Evolutionary conservation across 2,797 vertebrate genomes (phyloP).

Genomic region (Anguilla anguilla): DNA sequence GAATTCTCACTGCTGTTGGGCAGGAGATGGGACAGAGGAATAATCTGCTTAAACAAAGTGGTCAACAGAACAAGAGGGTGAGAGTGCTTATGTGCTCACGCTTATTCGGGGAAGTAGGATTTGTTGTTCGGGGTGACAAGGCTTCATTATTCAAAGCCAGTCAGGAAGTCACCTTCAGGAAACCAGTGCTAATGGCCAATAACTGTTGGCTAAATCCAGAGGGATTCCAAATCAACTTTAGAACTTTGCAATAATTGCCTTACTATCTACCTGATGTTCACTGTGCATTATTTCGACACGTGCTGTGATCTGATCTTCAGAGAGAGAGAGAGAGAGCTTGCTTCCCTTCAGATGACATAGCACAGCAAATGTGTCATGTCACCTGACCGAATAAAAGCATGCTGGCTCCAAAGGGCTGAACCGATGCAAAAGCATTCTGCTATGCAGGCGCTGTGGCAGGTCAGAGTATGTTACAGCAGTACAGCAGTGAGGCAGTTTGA

Average conservation of each 20-base stretch:
- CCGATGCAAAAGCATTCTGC: neutral
- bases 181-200: neutral
- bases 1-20: neutral
- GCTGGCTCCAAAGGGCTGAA: neutral
- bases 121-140: neutral
- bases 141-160: constrained; percentile 1
- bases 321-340: neutral
- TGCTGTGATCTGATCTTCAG: neutral
- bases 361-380: neutral
- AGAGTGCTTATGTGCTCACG: neutral
- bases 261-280: neutral
- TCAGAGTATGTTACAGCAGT: neutral
- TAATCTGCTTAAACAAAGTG: neutral
- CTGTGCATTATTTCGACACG: no score
- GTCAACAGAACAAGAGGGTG: neutral
- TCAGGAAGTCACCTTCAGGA: neutral
- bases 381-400: no score
- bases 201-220: neutral
- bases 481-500: neutral
- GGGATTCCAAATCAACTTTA: neutral
- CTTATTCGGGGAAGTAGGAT: neutral
- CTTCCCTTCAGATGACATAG: neutral
- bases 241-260: neutral
- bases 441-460: neutral
- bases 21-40: neutral